phyloP scores from a whole-genome alignment of 1,140 invertebrate species.

The Lasaia peninsularis region DNA sequence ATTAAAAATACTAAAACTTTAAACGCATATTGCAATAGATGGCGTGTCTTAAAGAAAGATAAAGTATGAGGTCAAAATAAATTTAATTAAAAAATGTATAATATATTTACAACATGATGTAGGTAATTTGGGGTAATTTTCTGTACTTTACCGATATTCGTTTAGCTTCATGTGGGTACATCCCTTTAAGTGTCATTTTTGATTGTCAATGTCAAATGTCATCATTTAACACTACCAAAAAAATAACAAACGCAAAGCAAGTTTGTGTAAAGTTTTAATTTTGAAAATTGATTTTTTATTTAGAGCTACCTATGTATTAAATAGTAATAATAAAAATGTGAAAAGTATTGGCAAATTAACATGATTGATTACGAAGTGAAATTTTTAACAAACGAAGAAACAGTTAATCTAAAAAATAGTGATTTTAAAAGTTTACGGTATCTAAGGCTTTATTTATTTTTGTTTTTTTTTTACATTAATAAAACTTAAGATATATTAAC shows the following conservation, averaged over 20 bases:
- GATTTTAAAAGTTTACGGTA: conserved; percentile 69
- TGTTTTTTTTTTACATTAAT: conserved; percentile 17
- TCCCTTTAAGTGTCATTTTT: too few relatives aligned
- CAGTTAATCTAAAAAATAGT: conserved; percentile 47
- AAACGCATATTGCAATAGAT: too few relatives aligned
- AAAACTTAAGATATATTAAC: conserved; percentile 2
- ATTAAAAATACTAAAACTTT: too few relatives aligned
- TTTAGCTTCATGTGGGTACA: too few relatives aligned
- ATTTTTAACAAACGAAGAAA: conserved; percentile 56
- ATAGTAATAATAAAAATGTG: neutral
- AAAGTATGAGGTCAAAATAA: too few relatives aligned
- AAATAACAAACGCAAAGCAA: conserved; percentile 5
- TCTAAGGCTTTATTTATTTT: conserved; percentile 25
- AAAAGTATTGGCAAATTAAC: conserved; percentile 12
- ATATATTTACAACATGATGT: too few relatives aligned
- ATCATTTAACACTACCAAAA: neutral
- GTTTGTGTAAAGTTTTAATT: neutral
- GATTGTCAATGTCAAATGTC: neutral
- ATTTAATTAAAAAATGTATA: too few relatives aligned
- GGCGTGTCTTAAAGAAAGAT: too few relatives aligned
- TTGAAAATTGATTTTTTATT: neutral
- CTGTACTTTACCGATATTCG: too few relatives aligned
- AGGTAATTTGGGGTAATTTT: too few relatives aligned
- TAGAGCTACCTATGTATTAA: neutral
- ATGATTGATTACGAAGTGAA: conserved; percentile 67